These are phyloP conservation scores for Callyntrura sp. DNA, from an alignment of 2,888 invertebrate genomes.

Conservation along the genomic window DNA sequence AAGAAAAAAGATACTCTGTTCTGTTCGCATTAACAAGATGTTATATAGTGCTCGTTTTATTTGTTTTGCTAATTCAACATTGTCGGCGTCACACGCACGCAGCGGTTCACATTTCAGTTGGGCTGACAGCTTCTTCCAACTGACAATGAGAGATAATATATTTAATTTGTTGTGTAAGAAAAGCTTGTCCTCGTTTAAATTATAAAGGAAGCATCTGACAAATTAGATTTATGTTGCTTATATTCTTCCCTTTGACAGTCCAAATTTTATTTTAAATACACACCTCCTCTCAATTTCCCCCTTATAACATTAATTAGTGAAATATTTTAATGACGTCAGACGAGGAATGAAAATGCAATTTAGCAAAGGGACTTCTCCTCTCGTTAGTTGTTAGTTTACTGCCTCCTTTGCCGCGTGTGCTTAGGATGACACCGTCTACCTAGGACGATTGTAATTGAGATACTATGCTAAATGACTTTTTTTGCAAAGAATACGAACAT, in stretches of 20 bases:
- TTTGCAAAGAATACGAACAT: too few species aligned
- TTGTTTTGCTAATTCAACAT: too few species aligned
- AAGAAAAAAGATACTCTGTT: too few species aligned
- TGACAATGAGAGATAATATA: not conserved
- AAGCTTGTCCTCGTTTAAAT: not conserved
- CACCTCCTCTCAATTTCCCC: not conserved
- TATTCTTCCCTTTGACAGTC: too few species aligned
- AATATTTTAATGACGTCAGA: not conserved
- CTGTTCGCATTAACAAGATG: not conserved
- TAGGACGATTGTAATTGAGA: not conserved
- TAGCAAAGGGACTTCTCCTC: too few species aligned
- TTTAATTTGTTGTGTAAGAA: not conserved
- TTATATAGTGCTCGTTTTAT: too few species aligned
- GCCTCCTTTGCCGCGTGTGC: not conserved
- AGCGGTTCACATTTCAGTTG: not conserved
- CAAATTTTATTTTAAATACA: not conserved
- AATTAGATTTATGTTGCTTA: constrained; percentile 20
- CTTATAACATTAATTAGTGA: not conserved
- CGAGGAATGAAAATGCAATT: not conserved
- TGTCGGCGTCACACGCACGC: too few species aligned
- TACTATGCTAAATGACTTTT: not conserved
- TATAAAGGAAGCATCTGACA: constrained; percentile 6
- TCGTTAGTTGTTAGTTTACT: too few species aligned
- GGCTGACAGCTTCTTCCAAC: not conserved
- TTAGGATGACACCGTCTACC: not conserved